phyloP scores from a whole-genome alignment of 2,797 vertebrate genomes.

The Takifugu rubripes region DNA sequence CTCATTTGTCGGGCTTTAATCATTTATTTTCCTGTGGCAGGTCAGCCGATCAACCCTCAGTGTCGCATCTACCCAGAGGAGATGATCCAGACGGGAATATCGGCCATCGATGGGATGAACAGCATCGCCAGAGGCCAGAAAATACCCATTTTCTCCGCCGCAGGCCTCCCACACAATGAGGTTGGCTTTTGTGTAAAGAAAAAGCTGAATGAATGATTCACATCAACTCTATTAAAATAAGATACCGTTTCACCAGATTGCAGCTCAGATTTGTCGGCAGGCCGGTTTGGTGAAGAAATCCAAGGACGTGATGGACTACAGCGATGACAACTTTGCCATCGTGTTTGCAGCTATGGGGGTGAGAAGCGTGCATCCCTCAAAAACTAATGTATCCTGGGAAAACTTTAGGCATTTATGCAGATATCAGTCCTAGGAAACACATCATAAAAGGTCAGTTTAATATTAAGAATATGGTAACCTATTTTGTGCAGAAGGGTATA shows the following conservation, averaged over 20 bases:
- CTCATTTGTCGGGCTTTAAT: background rate
- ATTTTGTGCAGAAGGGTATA: too few relatives aligned
- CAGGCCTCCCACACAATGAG: conserved; percentile 91
- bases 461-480: too few relatives aligned
- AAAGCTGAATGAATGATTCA: background rate
- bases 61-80: conserved; percentile 93
- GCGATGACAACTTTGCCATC: conserved; percentile 80
- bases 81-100: conserved; percentile 95
- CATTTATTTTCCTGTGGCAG: conserved; percentile 8
- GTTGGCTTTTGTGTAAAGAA: background rate
- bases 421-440: too few relatives aligned
- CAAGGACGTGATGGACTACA: conserved; percentile 84
- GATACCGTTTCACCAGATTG: conserved; percentile 61
- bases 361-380: conserved; percentile 32
- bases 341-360: conserved; percentile 82
- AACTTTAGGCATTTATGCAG: too few relatives aligned
- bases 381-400: too few relatives aligned
- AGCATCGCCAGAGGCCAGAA: conserved; percentile 93
- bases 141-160: conserved; percentile 92
- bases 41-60: conserved; percentile 82
- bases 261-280: conserved; percentile 79
- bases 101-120: conserved; percentile 94
- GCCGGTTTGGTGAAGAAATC: conserved; percentile 79
- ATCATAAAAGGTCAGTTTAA: too few relatives aligned
- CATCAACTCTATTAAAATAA: too few relatives aligned